Conservation (phyloP, 2,888 invertebrate species). For the Diadegma fenestrale region DNA sequence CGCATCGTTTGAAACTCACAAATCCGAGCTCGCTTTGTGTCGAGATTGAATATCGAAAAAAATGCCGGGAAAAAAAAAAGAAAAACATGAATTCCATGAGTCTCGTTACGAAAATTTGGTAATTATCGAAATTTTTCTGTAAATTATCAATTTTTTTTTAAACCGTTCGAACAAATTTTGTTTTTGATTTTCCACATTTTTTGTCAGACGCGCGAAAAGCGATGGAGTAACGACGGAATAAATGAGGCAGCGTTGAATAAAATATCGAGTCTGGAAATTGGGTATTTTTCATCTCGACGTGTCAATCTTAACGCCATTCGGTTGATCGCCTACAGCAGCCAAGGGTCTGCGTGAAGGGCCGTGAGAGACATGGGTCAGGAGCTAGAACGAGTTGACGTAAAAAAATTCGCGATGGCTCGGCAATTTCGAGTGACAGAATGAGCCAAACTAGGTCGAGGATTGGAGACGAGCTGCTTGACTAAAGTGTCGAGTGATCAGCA, state of each 20-base stretch:
- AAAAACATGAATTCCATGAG: not conserved
- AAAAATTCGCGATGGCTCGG: slow-evolving; percentile 4
- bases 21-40: not conserved
- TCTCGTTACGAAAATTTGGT: not conserved
- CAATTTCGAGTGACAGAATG: not conserved
- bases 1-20: no score
- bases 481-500: not conserved
- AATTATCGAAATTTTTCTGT: not conserved
- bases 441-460: slow-evolving; percentile 1
- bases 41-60: not conserved
- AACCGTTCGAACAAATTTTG: not conserved
- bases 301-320: not conserved
- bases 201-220: not conserved
- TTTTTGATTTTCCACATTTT: not conserved
- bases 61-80: not conserved
- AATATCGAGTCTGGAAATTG: not conserved
- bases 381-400: not conserved
- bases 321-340: not conserved
- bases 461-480: not conserved
- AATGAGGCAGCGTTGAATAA: not conserved
- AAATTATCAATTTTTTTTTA: not conserved
- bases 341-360: not conserved
- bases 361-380: not conserved
- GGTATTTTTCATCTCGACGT: not conserved
- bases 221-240: not conserved